These are phyloP conservation scores for Anas platyrhynchos DNA, from an alignment of 2,113 vertebrate genomes.

Conservation along the genomic window DNA sequence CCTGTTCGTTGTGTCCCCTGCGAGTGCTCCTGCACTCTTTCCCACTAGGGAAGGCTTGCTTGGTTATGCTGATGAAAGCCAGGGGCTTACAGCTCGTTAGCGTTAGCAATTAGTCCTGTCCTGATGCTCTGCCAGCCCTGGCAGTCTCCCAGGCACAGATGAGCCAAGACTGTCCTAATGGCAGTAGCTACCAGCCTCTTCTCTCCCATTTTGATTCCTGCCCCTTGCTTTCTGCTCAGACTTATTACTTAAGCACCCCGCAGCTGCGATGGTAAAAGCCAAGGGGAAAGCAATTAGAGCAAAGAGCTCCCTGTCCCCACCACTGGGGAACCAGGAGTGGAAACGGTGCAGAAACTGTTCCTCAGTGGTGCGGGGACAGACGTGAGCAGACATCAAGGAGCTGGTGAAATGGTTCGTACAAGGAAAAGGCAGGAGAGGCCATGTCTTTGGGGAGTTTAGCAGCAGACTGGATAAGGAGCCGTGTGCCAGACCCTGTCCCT, in stretches of 20 bases:
- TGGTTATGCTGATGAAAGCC: not conserved
- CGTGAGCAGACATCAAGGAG: not conserved
- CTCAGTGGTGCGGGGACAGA: not conserved
- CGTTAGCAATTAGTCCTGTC: conserved; percentile 39
- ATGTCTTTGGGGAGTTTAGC: not conserved
- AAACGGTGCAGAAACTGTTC: not conserved
- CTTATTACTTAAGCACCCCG: not conserved
- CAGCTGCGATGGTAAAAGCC: not conserved
- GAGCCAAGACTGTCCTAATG: not conserved
- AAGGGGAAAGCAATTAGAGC: not conserved
- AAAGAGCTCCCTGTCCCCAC: not conserved
- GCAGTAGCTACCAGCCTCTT: not conserved
- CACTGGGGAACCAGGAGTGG: not conserved
- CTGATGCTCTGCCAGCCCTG: not conserved
- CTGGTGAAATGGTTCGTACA: not conserved
- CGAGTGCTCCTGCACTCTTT: not conserved
- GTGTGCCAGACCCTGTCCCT: not conserved
- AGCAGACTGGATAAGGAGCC: not conserved
- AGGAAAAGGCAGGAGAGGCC: not conserved
- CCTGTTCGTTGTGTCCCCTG: not conserved
- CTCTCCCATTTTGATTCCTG: not conserved
- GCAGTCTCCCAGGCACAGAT: not conserved
- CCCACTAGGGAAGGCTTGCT: not conserved
- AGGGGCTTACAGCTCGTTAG: not conserved
- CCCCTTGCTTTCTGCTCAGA: not conserved